Percentiles rank a stretch among this genome's conserved stretches.
Conservation (phyloP, 2,888 invertebrate species). For the Octonoba sinensis region DNA sequence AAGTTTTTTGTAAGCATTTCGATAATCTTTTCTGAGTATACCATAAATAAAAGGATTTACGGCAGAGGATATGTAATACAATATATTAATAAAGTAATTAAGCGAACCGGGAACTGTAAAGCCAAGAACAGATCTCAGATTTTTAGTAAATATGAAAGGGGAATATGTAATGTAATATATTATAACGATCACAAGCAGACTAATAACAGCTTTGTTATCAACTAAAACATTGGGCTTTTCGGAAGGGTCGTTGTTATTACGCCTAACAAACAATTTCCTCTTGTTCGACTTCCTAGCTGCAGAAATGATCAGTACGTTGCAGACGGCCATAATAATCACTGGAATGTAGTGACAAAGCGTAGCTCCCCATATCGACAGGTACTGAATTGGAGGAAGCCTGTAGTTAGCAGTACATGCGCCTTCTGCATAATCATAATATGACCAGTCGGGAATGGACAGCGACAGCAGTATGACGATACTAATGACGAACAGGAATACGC, state of each 20-base stretch:
- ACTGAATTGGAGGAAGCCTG: neutral
- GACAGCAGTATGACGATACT: neutral
- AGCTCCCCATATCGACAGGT: neutral
- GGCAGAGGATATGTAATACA: slow-evolving; percentile 69
- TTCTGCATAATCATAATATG: slow-evolving; percentile 37
- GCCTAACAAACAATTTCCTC: neutral
- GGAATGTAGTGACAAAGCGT: slow-evolving; percentile 20
- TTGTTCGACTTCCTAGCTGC: slow-evolving; percentile 13
- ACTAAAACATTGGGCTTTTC: neutral
- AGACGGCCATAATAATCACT: slow-evolving; percentile 1
- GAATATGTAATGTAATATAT: slow-evolving; percentile 71
- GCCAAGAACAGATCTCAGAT: slow-evolving; percentile 68
- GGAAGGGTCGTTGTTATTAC: neutral
- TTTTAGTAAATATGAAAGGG: slow-evolving; percentile 71
- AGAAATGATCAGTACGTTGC: slow-evolving; percentile 27
- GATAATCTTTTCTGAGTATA: neutral
- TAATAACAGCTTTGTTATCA: slow-evolving; percentile 42
- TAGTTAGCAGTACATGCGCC: slow-evolving; percentile 34
- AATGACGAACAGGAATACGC: neutral
- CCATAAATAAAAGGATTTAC: slow-evolving; percentile 71
- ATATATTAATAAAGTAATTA: slow-evolving; percentile 68
- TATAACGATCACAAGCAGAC: slow-evolving; percentile 69
- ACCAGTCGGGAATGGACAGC: slow-evolving; percentile 21
- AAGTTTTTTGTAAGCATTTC: slow-evolving; percentile 51
- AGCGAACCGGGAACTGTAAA: slow-evolving; percentile 68